Conservation (phyloP, 2,113 vertebrate species). For the Bungarus multicinctus region DNA sequence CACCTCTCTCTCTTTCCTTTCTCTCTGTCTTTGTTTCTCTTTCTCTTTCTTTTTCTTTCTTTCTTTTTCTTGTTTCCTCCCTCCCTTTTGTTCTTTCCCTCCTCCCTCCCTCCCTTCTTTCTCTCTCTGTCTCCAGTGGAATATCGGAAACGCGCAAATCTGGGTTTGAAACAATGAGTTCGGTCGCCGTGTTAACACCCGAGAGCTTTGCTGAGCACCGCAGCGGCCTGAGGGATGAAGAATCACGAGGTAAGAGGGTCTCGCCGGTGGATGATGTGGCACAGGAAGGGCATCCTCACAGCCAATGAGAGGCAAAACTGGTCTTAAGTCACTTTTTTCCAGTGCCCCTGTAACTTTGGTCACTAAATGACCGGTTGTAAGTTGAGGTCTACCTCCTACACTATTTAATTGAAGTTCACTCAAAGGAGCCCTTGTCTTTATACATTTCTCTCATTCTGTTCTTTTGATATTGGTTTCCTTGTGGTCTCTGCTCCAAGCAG, state of each 20-base stretch:
- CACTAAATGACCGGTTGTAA: neutral
- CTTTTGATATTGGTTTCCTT: neutral
- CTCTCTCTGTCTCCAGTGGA: slow-evolving; percentile 50
- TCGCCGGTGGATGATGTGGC: neutral
- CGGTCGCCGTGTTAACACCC: slow-evolving; percentile 77
- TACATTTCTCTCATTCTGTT: neutral
- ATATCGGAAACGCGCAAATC: slow-evolving; percentile 71
- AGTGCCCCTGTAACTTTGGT: neutral
- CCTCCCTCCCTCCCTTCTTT: too few relatives aligned
- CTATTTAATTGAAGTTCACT: neutral
- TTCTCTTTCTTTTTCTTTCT: neutral
- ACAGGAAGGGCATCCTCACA: neutral
- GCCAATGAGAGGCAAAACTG: neutral
- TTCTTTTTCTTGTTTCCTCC: too few relatives aligned
- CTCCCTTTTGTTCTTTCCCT: too few relatives aligned
- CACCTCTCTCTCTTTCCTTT: too few relatives aligned
- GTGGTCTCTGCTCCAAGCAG: slow-evolving; percentile 38
- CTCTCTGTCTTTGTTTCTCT: too few relatives aligned
- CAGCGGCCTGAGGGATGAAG: slow-evolving; percentile 73
- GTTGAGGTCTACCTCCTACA: neutral
- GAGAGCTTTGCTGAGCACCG: slow-evolving; percentile 80
- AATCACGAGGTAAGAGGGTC: slow-evolving; percentile 64
- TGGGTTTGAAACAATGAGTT: slow-evolving; percentile 77
- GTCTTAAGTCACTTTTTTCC: neutral
- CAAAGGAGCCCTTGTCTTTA: neutral